These are phyloP conservation scores for Hippoglossus hippoglossus DNA, from an alignment of 2,797 vertebrate species.

Conservation along the genomic window DNA sequence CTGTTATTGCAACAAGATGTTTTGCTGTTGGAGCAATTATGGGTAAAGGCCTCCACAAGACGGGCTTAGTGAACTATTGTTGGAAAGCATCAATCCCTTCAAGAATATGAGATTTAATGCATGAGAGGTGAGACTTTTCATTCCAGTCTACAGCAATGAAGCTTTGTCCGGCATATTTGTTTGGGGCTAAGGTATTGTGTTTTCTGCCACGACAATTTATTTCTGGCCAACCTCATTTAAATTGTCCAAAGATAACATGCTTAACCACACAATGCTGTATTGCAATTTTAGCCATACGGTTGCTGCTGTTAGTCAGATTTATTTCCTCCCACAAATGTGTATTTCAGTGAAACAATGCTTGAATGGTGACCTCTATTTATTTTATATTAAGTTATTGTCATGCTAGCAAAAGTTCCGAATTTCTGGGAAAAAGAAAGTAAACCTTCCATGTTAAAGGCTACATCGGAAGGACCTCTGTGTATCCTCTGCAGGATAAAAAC, in stretches of 20 bases:
- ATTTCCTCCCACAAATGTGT: conserved; percentile 6
- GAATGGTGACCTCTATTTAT: conserved; percentile 22
- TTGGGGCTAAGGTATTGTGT: conserved; percentile 66
- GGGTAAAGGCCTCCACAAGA: conserved; percentile 62
- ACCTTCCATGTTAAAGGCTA: neutral
- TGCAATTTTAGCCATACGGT: conserved; percentile 48
- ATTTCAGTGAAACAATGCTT: conserved; percentile 49
- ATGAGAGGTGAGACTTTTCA: conserved; percentile 76
- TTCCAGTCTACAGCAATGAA: conserved; percentile 59
- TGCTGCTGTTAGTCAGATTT: conserved; percentile 7
- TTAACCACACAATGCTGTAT: conserved; percentile 44
- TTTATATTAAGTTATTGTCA: conserved; percentile 18
- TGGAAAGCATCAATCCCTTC: conserved; percentile 68
- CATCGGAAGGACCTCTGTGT: conserved; percentile 1
- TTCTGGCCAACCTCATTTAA: conserved; percentile 65
- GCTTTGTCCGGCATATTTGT: conserved; percentile 70
- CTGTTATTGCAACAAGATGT: conserved; percentile 65
- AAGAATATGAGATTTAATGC: conserved; percentile 77
- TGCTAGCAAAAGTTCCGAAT: conserved; percentile 14
- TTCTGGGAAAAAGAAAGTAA: conserved; percentile 1
- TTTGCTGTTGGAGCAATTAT: conserved; percentile 79
- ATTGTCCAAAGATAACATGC: conserved; percentile 61
- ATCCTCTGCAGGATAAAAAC: conserved; percentile 15
- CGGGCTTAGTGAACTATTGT: conserved; percentile 78
- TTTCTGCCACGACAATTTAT: conserved; percentile 67